These are phyloP conservation scores for Piaya cayana DNA, from an alignment of 2,113 vertebrate species.

Conservation along the genomic window DNA sequence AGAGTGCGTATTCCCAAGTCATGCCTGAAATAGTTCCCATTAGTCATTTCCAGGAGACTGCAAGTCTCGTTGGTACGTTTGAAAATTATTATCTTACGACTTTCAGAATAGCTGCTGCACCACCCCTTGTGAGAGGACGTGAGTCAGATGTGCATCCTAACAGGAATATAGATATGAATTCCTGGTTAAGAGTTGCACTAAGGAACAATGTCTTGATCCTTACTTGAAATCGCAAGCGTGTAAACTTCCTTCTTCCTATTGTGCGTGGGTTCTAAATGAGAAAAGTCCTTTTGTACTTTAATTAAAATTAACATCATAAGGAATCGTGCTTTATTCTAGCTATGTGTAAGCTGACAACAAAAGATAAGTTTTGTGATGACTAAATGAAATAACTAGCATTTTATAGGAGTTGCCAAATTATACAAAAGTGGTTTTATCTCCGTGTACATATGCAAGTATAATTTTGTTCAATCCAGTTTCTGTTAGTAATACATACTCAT, in stretches of 20 bases:
- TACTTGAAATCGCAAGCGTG: background rate
- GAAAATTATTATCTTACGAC: background rate
- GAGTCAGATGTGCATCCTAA: constrained; percentile 59
- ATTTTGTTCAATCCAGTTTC: background rate
- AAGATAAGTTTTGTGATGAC: background rate
- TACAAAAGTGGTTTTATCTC: background rate
- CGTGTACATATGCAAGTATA: background rate
- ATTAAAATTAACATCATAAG: background rate
- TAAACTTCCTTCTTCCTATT: constrained; percentile 72
- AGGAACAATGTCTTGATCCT: constrained; percentile 51
- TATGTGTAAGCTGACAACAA: background rate
- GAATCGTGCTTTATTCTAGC: background rate
- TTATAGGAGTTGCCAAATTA: background rate
- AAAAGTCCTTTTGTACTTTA: constrained; percentile 33
- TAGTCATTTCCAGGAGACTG: constrained; percentile 22
- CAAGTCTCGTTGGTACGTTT: constrained; percentile 1
- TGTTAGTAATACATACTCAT: background rate
- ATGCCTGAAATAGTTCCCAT: background rate
- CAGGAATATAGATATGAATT: constrained; percentile 63
- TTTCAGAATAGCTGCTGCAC: constrained; percentile 3
- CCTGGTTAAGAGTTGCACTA: constrained; percentile 57
- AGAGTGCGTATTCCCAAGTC: background rate
- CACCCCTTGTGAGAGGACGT: constrained; percentile 33
- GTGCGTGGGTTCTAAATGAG: constrained; percentile 10
- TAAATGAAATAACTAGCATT: background rate